These are phyloP conservation scores for Habroteleia sp. DNA, from an alignment of 2,888 invertebrate species.

Conservation along the genomic window DNA sequence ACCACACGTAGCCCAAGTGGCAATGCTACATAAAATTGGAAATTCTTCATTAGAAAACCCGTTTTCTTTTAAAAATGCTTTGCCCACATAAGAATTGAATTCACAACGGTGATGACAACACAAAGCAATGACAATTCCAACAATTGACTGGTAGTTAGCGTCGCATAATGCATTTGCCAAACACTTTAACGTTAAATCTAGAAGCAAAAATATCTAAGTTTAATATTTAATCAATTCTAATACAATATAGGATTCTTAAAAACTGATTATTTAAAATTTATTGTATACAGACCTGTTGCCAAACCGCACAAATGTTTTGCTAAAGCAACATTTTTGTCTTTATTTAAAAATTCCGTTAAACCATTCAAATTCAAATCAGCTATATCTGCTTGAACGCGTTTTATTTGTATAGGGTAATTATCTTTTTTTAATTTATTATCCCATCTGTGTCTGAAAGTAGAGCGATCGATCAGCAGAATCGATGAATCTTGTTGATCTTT, in stretches of 20 bases:
- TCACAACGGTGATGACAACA: conserved; percentile 95
- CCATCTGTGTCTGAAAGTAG: conserved; percentile 90
- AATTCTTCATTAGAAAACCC: conserved; percentile 86
- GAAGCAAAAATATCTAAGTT: conserved; percentile 49
- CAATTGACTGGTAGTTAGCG: conserved; percentile 76
- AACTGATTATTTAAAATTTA: not conserved
- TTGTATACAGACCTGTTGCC: conserved; percentile 86
- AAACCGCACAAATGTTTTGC: conserved; percentile 95
- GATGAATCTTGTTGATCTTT: conserved; percentile 81
- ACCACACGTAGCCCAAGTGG: conserved; percentile 95
- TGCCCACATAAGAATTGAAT: conserved; percentile 87
- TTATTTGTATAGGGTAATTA: conserved; percentile 81
- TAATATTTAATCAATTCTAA: not conserved
- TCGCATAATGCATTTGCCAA: conserved; percentile 81
- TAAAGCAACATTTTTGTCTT: conserved; percentile 84
- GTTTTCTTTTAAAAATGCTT: conserved; percentile 83
- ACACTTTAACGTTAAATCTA: conserved; percentile 89
- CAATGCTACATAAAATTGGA: conserved; percentile 89
- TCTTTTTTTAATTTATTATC: conserved; percentile 84
- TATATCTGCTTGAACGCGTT: conserved; percentile 90
- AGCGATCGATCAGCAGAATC: conserved; percentile 89
- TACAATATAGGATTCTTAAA: conserved; percentile 6
- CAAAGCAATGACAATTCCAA: conserved; percentile 90
- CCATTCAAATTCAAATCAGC: conserved; percentile 87
- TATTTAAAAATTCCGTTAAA: conserved; percentile 81